Evolutionary conservation across 2,888 invertebrate genomes (phyloP).

Genomic region (Pseudanteris insignis): DNA sequence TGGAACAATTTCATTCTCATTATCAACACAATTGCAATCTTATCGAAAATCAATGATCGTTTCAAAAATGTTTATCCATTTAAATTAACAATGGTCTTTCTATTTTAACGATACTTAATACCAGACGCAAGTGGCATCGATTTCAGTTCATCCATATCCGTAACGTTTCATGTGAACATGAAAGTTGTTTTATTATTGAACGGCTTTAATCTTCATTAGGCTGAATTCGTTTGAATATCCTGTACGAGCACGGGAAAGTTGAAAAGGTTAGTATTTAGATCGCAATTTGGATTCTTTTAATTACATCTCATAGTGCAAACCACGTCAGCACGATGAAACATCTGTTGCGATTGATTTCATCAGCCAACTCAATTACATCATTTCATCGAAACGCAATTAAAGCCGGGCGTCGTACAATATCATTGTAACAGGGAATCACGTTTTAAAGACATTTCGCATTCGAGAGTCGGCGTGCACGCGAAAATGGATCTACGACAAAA

Average conservation of each 20-base stretch:
- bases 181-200: constrained; percentile 18
- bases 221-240: constrained; percentile 24
- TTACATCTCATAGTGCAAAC: constrained; percentile 21
- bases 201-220: constrained; percentile 32
- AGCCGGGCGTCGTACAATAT: constrained; percentile 6
- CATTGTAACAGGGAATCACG: constrained; percentile 17
- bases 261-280: constrained; percentile 29
- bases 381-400: constrained; percentile 24
- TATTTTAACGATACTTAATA: too few relatives aligned
- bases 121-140: too few relatives aligned
- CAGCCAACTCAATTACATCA: constrained; percentile 26
- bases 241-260: constrained; percentile 35
- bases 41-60: too few relatives aligned
- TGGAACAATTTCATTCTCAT: too few relatives aligned
- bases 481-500: constrained; percentile 19
- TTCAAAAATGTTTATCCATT: too few relatives aligned
- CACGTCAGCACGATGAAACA: constrained; percentile 13
- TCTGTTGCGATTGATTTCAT: constrained; percentile 26
- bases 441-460: constrained; percentile 21
- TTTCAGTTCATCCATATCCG: too few relatives aligned
- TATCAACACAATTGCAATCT: too few relatives aligned
- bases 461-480: constrained; percentile 19
- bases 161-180: constrained; percentile 18
- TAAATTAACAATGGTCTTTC: too few relatives aligned
- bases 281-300: constrained; percentile 27